Evolutionary conservation across 2,797 vertebrate species (phyloP), one percentile per base, ranked within the genome.

Genomic region (Cheirogaleus major): DNA sequence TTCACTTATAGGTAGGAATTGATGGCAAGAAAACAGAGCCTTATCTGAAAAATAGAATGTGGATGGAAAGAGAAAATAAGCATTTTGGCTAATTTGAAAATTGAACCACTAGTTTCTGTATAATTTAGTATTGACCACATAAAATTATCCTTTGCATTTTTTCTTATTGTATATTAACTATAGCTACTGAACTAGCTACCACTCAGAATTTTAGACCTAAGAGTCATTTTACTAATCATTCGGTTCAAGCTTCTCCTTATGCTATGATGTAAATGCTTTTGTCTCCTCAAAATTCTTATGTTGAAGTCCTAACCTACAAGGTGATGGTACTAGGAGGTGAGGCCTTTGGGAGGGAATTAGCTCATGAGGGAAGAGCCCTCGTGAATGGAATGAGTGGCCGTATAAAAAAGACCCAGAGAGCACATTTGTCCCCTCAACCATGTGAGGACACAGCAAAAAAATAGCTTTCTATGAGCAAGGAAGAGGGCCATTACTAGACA

Each of bases 351-450:
- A 75, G 5, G 27, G 18, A 48, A 55, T 63, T 10, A 52, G 23
- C 17, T 45, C 2, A 7, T 55, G 13, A 35, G 13, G n/a, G 8
- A 6, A 61, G 25, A 30, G 1, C 2, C 1, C 3, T 50, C 23
- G 10, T 9, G 12, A 35, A 25, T 32, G 13, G 30, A 9, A 35
- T 72, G 32, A 70, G 14, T 14, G 6, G 13, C 2, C 50, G 38
- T 89, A 10, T 41, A 41, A 23, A 76, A 32, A 1, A 23, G 5
- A 43, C 8, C 11, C 23, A 35, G 9, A 10, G 23, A 32, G 1
- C 5, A 84, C 3, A 32, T 61, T 8, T 55, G 5, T 1, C 15
- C 4, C 30, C 48, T 70, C 8, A 20, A 25, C 20, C 4, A 6
- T 20, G 2, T 23, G 1, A 20, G 12, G 1, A 35, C 14, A 43